Evolutionary conservation across 2,797 vertebrate genomes (phyloP).

Genomic region (Heteromormyrus szaboi): DNA sequence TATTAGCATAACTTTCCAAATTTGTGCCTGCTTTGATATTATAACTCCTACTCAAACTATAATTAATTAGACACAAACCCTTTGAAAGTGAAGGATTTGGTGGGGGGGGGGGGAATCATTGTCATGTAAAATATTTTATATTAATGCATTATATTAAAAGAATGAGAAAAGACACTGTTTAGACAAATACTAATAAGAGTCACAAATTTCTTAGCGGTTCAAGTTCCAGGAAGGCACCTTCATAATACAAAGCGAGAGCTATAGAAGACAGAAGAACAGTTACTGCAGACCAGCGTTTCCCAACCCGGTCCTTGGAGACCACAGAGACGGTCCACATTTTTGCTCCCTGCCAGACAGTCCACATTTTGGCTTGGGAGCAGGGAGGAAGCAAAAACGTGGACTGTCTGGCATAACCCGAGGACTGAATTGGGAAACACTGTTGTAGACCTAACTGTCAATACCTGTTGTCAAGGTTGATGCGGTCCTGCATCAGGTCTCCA

Average conservation of each 20-base stretch:
- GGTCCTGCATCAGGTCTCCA: conserved; percentile 62
- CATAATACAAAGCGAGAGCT: not conserved
- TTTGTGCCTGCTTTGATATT: not conserved
- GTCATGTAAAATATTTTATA: not conserved
- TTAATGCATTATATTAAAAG: not conserved
- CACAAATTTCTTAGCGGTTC: not conserved
- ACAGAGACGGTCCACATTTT: not conserved
- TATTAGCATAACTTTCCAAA: not conserved
- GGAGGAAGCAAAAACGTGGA: not conserved
- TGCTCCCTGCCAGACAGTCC: not conserved
- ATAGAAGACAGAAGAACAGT: not conserved
- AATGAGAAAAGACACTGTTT: not conserved
- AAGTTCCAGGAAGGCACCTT: not conserved
- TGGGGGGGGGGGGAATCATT: not conserved
- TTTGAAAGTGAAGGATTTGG: not conserved
- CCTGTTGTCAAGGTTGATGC: conserved; percentile 69
- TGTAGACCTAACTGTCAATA: conserved; percentile 33
- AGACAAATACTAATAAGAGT: not conserved
- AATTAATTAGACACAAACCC: not conserved
- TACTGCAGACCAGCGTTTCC: not conserved
- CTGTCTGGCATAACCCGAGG: not conserved
- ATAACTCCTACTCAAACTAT: not conserved
- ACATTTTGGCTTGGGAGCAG: not conserved
- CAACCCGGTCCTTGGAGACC: not conserved
- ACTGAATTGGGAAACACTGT: not conserved